phyloP scores from a whole-genome alignment of 2,113 vertebrate genomes.

The Mesembrinibis cayennensis region DNA sequence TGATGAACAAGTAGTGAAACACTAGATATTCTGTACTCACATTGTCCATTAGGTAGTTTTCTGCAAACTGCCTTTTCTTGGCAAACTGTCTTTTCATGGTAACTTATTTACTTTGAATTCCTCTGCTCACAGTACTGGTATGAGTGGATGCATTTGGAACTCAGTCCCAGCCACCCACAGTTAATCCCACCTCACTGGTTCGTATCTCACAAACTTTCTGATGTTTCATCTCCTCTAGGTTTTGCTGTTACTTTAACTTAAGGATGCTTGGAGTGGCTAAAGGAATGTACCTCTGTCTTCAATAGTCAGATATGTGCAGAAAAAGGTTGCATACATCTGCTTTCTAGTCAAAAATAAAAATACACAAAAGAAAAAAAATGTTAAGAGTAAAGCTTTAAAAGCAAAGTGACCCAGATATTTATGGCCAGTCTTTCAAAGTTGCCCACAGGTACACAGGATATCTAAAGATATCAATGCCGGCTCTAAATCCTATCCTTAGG shows the following conservation, averaged over 20 bases:
- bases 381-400: not conserved
- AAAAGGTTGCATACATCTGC: not conserved
- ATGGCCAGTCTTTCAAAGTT: not conserved
- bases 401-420: not conserved
- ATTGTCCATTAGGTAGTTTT: not conserved
- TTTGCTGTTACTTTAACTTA: not conserved
- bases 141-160: not conserved
- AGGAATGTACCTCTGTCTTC: not conserved
- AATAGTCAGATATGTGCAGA: not conserved
- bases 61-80: not conserved
- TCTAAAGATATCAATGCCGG: not conserved
- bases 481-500: not conserved
- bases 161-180: not conserved
- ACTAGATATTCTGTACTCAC: not conserved
- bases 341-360: not conserved
- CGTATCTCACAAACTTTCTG: not conserved
- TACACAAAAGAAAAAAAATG: not conserved
- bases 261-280: not conserved
- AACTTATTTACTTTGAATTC: not conserved
- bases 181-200: not conserved
- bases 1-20: not conserved
- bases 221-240: not conserved
- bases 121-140: not conserved
- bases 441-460: not conserved
- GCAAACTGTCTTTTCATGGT: not conserved